Conservation (phyloP, 2,888 invertebrate genomes). For the Torymus auratus region DNA sequence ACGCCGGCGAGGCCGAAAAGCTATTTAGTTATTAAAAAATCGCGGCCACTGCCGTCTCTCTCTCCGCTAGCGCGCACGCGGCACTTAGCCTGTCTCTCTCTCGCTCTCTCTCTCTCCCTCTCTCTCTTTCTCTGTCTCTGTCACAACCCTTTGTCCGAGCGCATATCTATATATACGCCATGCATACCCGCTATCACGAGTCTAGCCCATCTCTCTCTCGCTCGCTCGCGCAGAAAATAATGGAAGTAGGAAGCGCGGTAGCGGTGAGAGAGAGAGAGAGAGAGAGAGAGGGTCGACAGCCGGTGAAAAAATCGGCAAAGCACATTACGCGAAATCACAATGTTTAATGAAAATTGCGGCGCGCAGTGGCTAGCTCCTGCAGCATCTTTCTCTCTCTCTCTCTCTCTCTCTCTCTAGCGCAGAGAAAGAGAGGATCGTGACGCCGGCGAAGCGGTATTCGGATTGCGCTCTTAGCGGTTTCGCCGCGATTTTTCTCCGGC, state of each 20-base stretch:
- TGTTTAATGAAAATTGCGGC: slow-evolving; percentile 75
- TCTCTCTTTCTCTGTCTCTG: background rate
- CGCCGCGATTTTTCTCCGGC: slow-evolving; percentile 68
- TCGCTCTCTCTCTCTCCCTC: too few species aligned
- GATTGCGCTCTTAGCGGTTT: slow-evolving; percentile 77
- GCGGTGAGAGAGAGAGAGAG: background rate
- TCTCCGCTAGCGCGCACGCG: too few species aligned
- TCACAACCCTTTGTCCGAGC: slow-evolving; percentile 51
- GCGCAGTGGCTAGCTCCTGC: background rate
- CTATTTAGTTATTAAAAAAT: slow-evolving; percentile 51
- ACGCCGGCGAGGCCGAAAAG: slow-evolving; percentile 16
- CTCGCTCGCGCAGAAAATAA: slow-evolving; percentile 63
- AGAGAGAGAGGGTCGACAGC: slow-evolving; percentile 25
- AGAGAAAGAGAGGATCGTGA: slow-evolving; percentile 69
- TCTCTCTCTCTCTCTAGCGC: slow-evolving; percentile 11
- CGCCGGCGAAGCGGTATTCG: slow-evolving; percentile 75
- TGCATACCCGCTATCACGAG: slow-evolving; percentile 1
- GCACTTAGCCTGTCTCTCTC: too few species aligned
- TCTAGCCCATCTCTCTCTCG: slow-evolving; percentile 36
- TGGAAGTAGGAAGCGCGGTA: slow-evolving; percentile 69
- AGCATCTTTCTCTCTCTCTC: background rate
- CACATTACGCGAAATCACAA: slow-evolving; percentile 75
- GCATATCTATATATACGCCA: background rate
- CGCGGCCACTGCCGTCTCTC: slow-evolving; percentile 18
- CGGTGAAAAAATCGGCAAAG: slow-evolving; percentile 69